Conservation (phyloP, 2,888 invertebrate genomes). For the Mesopsocus fuscifrons region DNA sequence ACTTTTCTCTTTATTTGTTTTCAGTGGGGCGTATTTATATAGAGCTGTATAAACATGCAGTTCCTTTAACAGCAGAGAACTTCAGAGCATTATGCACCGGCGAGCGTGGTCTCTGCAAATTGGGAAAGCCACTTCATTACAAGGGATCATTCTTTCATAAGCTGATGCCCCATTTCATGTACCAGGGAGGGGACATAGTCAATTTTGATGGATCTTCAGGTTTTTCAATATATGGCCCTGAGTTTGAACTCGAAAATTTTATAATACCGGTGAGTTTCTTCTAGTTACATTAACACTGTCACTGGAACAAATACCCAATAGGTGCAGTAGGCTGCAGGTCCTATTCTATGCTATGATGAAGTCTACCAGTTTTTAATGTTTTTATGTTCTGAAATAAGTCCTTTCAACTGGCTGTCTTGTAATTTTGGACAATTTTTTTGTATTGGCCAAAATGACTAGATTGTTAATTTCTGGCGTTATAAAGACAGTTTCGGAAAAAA, state of each 20-base stretch:
- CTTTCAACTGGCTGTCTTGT: too few relatives aligned
- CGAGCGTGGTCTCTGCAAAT: constrained; percentile 52
- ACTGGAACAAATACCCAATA: too few relatives aligned
- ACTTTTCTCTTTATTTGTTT: too few relatives aligned
- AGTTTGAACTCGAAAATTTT: constrained; percentile 85
- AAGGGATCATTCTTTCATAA: constrained; percentile 67
- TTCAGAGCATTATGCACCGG: constrained; percentile 85
- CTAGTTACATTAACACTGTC: too few relatives aligned
- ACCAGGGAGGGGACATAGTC: constrained; percentile 64
- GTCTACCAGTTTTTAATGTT: too few relatives aligned
- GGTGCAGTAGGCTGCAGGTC: too few relatives aligned
- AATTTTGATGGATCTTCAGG: constrained; percentile 72
- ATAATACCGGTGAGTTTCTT: constrained; percentile 30
- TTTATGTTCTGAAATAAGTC: too few relatives aligned
- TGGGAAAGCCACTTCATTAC: constrained; percentile 60
- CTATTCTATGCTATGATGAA: too few relatives aligned
- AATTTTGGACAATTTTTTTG: too few relatives aligned
- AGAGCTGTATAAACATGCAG: constrained; percentile 64
- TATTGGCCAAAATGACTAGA: too few relatives aligned
- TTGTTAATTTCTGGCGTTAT: too few relatives aligned
- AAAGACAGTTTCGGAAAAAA: too few relatives aligned
- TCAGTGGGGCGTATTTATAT: constrained; percentile 67
- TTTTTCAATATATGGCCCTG: constrained; percentile 82
- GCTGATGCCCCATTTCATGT: constrained; percentile 57
- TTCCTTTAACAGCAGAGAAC: constrained; percentile 79